These are phyloP conservation scores for Oasisia sp. DNA, from an alignment of 2,888 invertebrate genomes.

Conservation along the genomic window DNA sequence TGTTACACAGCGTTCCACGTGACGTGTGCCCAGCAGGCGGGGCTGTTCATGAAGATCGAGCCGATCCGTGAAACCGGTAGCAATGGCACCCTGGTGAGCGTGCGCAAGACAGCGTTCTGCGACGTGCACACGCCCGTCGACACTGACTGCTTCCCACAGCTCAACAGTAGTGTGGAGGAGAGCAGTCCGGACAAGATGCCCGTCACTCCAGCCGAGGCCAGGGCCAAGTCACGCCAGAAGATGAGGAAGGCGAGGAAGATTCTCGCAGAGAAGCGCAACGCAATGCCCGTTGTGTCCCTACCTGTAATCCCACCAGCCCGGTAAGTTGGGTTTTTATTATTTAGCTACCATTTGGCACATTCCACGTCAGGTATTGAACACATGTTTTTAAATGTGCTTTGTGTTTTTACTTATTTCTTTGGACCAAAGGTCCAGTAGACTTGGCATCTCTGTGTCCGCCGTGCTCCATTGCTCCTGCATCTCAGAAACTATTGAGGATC, in stretches of 20 bases:
- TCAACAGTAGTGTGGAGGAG: constrained; percentile 42
- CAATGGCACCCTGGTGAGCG: constrained; percentile 49
- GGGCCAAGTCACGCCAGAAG: constrained; percentile 73
- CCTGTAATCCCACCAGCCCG: constrained; percentile 79
- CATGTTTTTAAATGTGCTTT: not conserved
- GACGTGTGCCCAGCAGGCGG: constrained; percentile 96
- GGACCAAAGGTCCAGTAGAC: too few species aligned
- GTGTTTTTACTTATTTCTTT: not conserved
- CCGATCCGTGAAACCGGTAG: constrained; percentile 72
- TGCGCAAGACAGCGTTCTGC: constrained; percentile 96
- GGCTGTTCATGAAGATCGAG: constrained; percentile 84
- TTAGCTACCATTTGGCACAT: not conserved
- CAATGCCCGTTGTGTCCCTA: constrained; percentile 90
- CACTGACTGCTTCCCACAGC: constrained; percentile 53
- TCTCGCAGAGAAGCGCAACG: constrained; percentile 87
- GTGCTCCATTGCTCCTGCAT: too few species aligned
- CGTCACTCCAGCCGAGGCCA: constrained; percentile 57
- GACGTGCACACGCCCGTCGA: constrained; percentile 88
- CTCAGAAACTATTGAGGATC: too few species aligned
- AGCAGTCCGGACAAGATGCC: constrained; percentile 40
- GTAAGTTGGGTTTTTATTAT: constrained; percentile 35
- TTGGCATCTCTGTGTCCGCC: too few species aligned
- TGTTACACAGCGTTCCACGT: constrained; percentile 99
- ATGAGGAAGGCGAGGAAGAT: constrained; percentile 89
- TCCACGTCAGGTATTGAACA: not conserved